Percentiles rank a stretch among this genome's conserved stretches.
Conservation (phyloP, 2,113 vertebrate genomes). For the Phasianus colchicus region DNA sequence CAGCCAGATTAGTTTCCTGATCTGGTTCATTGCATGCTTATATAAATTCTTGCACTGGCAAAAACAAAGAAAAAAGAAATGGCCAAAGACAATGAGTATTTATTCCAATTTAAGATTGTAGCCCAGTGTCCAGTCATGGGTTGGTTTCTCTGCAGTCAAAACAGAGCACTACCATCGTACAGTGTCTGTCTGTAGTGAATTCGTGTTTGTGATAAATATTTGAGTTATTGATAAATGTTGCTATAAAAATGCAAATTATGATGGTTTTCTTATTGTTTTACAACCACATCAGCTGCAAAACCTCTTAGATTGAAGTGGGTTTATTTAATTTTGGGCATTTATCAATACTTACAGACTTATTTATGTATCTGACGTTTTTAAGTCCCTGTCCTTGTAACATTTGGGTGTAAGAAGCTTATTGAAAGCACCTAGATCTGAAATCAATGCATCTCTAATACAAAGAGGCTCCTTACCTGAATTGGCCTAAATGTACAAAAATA, state of each 20-base stretch:
- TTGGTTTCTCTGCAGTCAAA: not conserved
- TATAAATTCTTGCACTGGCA: slow-evolving; percentile 49
- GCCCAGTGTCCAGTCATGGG: not conserved
- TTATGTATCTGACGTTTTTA: slow-evolving; percentile 53
- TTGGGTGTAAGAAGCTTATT: slow-evolving; percentile 44
- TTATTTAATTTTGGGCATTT: slow-evolving; percentile 61
- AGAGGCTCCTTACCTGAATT: slow-evolving; percentile 33
- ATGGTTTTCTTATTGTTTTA: slow-evolving; percentile 53
- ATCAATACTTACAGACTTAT: slow-evolving; percentile 58
- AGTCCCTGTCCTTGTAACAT: slow-evolving; percentile 48
- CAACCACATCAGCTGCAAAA: slow-evolving; percentile 22
- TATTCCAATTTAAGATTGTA: not conserved
- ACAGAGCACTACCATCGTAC: not conserved
- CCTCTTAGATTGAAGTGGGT: slow-evolving; percentile 20
- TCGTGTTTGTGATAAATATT: slow-evolving; percentile 26
- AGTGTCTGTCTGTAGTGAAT: not conserved
- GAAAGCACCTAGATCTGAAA: slow-evolving; percentile 54
- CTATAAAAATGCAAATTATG: slow-evolving; percentile 49
- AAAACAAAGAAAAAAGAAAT: slow-evolving; percentile 18
- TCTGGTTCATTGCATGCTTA: slow-evolving; percentile 38
- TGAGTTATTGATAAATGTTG: slow-evolving; percentile 38
- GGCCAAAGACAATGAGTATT: not conserved
- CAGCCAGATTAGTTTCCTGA: slow-evolving; percentile 40
- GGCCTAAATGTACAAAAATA: slow-evolving; percentile 38
- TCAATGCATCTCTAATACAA: slow-evolving; percentile 45